These are phyloP conservation scores for Neolamprologus kungweensis DNA, from an alignment of 2,113 vertebrate genomes.

Conservation along the genomic window DNA sequence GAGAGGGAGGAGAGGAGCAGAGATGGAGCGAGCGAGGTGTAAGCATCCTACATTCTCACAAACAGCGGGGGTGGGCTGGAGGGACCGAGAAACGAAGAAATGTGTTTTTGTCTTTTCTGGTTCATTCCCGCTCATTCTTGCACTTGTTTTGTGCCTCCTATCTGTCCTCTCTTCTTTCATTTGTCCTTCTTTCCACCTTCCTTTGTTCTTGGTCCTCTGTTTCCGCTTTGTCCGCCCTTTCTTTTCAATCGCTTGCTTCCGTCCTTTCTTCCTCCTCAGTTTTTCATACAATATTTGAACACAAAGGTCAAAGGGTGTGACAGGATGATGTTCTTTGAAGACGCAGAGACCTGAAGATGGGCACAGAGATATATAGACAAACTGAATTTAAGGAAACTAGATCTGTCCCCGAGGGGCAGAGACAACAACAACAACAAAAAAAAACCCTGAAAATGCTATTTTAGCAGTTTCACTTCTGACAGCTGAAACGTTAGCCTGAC, in stretches of 20 bases:
- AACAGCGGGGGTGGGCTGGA: background rate
- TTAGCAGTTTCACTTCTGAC: slow-evolving; percentile 42
- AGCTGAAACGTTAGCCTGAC: slow-evolving; percentile 48
- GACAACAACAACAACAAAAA: background rate
- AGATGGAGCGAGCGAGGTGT: background rate
- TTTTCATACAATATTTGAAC: background rate
- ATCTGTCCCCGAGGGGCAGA: background rate
- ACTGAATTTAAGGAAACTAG: slow-evolving; percentile 3
- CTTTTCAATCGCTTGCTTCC: background rate
- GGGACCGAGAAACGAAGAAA: background rate
- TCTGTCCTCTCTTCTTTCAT: slow-evolving; percentile 2
- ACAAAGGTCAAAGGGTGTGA: background rate
- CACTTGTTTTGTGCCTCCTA: background rate
- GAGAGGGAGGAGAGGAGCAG: background rate
- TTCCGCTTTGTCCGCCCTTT: background rate
- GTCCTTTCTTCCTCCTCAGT: background rate
- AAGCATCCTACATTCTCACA: background rate
- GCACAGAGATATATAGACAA: background rate
- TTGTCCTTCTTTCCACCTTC: background rate
- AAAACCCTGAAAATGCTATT: background rate
- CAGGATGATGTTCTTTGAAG: background rate
- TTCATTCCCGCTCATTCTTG: background rate
- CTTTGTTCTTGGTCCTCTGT: background rate
- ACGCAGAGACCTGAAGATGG: background rate
- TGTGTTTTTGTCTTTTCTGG: background rate